Conservation (phyloP, 2,888 invertebrate species). For the Cordilura impudica region DNA sequence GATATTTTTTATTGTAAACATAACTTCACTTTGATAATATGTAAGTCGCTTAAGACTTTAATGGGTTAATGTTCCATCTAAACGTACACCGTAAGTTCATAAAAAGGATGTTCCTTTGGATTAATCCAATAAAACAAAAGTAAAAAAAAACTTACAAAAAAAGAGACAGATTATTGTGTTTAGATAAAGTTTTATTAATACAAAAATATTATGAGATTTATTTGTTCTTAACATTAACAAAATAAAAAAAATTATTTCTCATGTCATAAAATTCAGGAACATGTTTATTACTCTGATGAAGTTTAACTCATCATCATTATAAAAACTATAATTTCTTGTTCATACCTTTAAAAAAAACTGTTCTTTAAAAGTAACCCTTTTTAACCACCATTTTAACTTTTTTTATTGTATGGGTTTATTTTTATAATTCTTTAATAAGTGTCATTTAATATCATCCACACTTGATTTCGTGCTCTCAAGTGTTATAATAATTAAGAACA, state of each 20-base stretch:
- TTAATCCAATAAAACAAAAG: constrained; percentile 48
- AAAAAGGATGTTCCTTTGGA: constrained; percentile 45
- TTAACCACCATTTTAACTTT: constrained; percentile 47
- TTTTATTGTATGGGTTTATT: neutral
- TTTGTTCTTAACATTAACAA: constrained; percentile 26
- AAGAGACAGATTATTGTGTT: constrained; percentile 42
- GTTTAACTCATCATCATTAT: neutral
- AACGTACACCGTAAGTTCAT: constrained; percentile 24
- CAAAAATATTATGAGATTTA: constrained; percentile 55
- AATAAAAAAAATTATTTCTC: constrained; percentile 31
- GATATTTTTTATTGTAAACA: too few relatives aligned
- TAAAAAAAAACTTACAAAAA: neutral
- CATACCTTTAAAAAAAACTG: constrained; percentile 13
- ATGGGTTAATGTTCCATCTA: constrained; percentile 25
- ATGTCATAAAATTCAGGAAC: constrained; percentile 44
- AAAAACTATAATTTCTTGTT: constrained; percentile 11
- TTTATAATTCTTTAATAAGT: constrained; percentile 15
- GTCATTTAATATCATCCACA: constrained; percentile 58
- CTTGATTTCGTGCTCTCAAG: constrained; percentile 54
- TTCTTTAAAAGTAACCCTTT: neutral
- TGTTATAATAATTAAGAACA: constrained; percentile 50
- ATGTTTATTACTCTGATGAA: constrained; percentile 47
- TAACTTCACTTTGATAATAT: too few relatives aligned
- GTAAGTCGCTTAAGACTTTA: too few relatives aligned
- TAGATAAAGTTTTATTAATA: constrained; percentile 61